These are phyloP conservation scores for Malaclemys terrapin DNA, from an alignment of 2,113 vertebrate species.

Conservation along the genomic window DNA sequence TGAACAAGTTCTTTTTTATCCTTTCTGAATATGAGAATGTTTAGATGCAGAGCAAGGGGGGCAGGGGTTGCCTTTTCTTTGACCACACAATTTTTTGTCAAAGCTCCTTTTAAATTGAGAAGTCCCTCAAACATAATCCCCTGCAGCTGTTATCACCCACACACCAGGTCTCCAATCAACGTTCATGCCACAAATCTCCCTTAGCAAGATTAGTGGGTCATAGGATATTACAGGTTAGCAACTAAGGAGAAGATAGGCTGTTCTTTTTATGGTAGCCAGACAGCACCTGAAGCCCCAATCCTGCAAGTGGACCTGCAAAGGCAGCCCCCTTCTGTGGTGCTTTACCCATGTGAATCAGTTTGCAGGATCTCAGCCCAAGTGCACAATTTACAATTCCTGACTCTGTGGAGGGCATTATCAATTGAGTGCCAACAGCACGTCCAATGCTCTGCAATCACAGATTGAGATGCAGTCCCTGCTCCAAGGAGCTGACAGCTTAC, in stretches of 20 bases:
- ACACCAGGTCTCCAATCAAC: constrained; percentile 25
- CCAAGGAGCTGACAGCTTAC: background rate
- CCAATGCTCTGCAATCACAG: background rate
- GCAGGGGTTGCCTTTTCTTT: constrained; percentile 17
- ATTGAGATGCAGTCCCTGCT: background rate
- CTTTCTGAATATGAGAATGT: constrained; percentile 45
- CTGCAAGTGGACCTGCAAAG: accelerated
- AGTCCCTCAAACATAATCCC: constrained; percentile 2
- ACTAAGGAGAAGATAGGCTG: background rate
- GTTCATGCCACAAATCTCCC: constrained; percentile 20
- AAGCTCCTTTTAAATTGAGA: background rate
- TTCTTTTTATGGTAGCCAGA: background rate
- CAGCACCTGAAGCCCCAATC: background rate
- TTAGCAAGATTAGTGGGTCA: background rate
- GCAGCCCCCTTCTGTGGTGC: accelerated
- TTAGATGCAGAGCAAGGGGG: constrained; percentile 18
- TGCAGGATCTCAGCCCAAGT: background rate
- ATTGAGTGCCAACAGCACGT: background rate
- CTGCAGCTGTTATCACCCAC: constrained; percentile 58
- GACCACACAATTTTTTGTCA: constrained; percentile 15
- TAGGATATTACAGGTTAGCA: background rate
- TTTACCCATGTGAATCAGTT: background rate
- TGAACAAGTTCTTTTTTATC: constrained; percentile 58
- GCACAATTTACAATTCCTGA: accelerated
- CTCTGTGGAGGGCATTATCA: background rate